A percentile compares a stretch with the other conserved stretches of the same genome.
Conservation (phyloP, 2,797 vertebrate species). For the Hippoglossus hippoglossus region DNA sequence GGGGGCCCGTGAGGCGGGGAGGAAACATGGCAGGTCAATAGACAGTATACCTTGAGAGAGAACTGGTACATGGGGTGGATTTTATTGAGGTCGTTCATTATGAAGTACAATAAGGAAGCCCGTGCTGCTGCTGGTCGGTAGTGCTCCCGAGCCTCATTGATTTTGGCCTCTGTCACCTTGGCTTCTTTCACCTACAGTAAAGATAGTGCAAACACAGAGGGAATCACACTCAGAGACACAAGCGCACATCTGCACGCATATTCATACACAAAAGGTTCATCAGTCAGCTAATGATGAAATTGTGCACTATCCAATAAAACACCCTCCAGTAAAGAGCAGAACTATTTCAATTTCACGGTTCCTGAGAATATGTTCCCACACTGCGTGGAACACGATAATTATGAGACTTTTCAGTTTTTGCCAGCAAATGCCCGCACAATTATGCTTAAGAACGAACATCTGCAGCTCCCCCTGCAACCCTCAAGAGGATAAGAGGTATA, state of each 20-base stretch:
- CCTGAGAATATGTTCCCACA: conserved; percentile 49
- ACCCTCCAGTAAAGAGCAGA: conserved; percentile 44
- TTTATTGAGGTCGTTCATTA: conserved; percentile 93
- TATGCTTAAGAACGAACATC: conserved; percentile 56
- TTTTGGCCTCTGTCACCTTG: conserved; percentile 90
- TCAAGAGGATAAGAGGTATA: too few species aligned
- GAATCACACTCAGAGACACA: conserved; percentile 33
- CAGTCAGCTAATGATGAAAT: conserved; percentile 54
- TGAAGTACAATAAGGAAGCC: conserved; percentile 95
- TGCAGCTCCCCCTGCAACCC: conserved; percentile 9
- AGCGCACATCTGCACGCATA: background rate
- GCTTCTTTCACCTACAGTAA: conserved; percentile 91
- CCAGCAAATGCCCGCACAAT: conserved; percentile 28
- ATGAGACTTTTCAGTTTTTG: conserved; percentile 2
- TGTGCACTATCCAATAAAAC: conserved; percentile 42
- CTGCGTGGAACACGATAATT: conserved; percentile 38
- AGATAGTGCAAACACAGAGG: conserved; percentile 43
- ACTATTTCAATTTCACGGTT: conserved; percentile 66
- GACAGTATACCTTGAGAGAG: conserved; percentile 91
- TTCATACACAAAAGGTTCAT: conserved; percentile 28
- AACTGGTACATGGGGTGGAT: conserved; percentile 99
- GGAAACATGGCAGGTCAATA: conserved; percentile 64
- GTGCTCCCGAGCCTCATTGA: conserved; percentile 94
- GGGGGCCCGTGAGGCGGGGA: conserved; percentile 44
- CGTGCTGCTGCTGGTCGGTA: conserved; percentile 89